Evolutionary conservation across 2,888 invertebrate species (phyloP).

Genomic region (Hirtodrosophila trivittata): DNA sequence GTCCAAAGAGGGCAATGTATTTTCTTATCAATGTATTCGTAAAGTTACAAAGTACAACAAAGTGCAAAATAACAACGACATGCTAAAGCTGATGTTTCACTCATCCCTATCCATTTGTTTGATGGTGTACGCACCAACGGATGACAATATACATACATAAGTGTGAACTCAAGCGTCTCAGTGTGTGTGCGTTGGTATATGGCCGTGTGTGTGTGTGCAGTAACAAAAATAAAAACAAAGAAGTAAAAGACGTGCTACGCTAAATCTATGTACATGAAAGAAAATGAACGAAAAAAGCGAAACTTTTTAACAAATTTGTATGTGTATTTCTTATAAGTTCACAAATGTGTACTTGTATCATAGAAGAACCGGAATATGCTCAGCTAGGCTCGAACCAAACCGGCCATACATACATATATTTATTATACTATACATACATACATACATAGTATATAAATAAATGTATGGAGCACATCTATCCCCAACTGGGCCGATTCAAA

Average conservation of each 20-base stretch:
- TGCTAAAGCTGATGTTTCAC: constrained; percentile 8
- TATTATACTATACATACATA: neutral
- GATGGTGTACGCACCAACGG: constrained; percentile 29
- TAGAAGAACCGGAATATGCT: too few relatives aligned
- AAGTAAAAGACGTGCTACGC: constrained; percentile 22
- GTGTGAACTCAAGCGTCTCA: constrained; percentile 13
- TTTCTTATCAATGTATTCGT: constrained; percentile 14
- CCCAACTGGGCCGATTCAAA: constrained; percentile 26
- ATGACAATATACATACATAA: constrained; percentile 26
- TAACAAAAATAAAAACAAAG: constrained; percentile 48
- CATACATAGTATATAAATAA: neutral
- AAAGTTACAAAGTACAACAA: constrained; percentile 50
- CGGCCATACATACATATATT: neutral
- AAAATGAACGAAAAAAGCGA: neutral
- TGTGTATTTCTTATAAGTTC: too few relatives aligned
- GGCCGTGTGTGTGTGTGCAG: constrained; percentile 8
- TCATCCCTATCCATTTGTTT: constrained; percentile 23
- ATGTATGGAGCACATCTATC: neutral
- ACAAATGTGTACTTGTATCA: too few relatives aligned
- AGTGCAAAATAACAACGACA: constrained; percentile 7
- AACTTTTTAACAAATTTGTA: too few relatives aligned
- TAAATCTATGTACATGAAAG: constrained; percentile 3
- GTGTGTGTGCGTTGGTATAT: constrained; percentile 3
- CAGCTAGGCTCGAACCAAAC: too few relatives aligned
- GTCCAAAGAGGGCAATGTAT: neutral